Percentiles rank a stretch among this genome's conserved stretches.
Evolutionary conservation across 2,797 vertebrate genomes (phyloP).

Genomic region (Xerus rutilus): DNA sequence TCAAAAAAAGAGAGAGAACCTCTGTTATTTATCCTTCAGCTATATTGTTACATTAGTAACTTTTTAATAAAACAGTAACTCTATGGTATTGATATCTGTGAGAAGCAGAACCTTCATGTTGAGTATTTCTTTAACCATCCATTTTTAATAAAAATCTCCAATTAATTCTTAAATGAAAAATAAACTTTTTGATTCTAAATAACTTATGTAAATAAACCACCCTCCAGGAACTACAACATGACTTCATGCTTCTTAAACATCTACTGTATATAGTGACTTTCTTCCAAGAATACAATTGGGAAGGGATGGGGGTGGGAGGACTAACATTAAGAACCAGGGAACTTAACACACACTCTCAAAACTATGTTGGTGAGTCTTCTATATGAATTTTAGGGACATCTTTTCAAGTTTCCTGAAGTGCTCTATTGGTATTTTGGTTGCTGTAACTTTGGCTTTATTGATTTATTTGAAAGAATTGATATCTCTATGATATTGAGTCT

Average conservation of each 20-base stretch:
- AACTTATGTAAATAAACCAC: background rate
- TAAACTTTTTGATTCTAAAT: background rate
- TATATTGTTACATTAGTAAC: background rate
- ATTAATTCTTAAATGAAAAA: slow-evolving; percentile 32
- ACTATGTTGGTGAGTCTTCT: background rate
- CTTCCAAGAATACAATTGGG: background rate
- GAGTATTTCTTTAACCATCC: background rate
- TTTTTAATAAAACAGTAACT: background rate
- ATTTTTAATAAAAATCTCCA: slow-evolving; percentile 15
- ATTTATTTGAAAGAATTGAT: slow-evolving; percentile 17
- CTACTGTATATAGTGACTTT: background rate
- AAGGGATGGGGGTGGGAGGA: background rate
- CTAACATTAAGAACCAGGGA: background rate
- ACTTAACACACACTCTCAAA: background rate
- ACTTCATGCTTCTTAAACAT: background rate
- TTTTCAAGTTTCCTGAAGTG: slow-evolving; percentile 13
- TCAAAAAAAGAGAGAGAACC: background rate
- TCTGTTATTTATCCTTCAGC: background rate
- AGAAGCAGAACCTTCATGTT: background rate
- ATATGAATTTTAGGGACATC: background rate
- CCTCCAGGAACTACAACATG: background rate
- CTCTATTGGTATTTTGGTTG: background rate
- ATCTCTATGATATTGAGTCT: slow-evolving; percentile 17
- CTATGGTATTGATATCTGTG: background rate
- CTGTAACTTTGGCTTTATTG: background rate